A percentile compares a stretch with the other conserved stretches of the same genome.
Conservation (phyloP, 1,140 invertebrate species). For the Procambarus virginalis region DNA sequence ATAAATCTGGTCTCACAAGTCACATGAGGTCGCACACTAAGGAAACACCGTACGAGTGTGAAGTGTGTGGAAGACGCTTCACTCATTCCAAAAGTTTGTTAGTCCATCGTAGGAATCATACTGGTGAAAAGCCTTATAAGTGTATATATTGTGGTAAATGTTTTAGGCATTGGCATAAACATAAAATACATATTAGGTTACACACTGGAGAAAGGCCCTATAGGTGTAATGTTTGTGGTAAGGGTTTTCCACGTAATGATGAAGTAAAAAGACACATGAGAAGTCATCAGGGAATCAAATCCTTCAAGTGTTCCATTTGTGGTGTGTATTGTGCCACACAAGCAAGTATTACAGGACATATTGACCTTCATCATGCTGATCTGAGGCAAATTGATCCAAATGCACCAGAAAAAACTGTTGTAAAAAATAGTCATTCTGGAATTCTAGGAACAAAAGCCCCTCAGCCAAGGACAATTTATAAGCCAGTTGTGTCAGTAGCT, state of each 20-base stretch:
- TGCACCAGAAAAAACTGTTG: conserved; percentile 68
- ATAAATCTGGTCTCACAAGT: conserved; percentile 67
- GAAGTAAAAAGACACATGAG: conserved; percentile 70
- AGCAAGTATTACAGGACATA: conserved; percentile 68
- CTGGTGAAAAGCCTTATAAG: conserved; percentile 90
- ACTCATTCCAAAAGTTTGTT: conserved; percentile 70
- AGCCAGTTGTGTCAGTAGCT: conserved; percentile 18
- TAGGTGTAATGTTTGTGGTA: conserved; percentile 68
- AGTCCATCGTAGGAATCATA: conserved; percentile 77
- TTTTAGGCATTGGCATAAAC: conserved; percentile 76
- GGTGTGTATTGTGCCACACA: conserved; percentile 70
- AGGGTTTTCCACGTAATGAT: conserved; percentile 70
- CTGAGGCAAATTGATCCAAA: conserved; percentile 33
- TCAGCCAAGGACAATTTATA: conserved; percentile 58
- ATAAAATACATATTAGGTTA: conserved; percentile 71
- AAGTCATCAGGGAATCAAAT: conserved; percentile 69
- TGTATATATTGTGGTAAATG: conserved; percentile 91
- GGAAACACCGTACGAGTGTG: conserved; percentile 69
- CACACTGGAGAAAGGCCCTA: conserved; percentile 71
- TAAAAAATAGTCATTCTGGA: conserved; percentile 63
- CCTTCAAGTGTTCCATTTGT: conserved; percentile 70
- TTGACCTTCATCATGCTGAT: conserved; percentile 69
- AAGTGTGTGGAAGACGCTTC: conserved; percentile 68
- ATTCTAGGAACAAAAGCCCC: conserved; percentile 69
- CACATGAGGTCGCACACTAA: conserved; percentile 70